A percentile compares a stretch with the other conserved stretches of the same genome.
phyloP scores from a whole-genome alignment of 2,888 invertebrate genomes.

The Leucoma salicis region DNA sequence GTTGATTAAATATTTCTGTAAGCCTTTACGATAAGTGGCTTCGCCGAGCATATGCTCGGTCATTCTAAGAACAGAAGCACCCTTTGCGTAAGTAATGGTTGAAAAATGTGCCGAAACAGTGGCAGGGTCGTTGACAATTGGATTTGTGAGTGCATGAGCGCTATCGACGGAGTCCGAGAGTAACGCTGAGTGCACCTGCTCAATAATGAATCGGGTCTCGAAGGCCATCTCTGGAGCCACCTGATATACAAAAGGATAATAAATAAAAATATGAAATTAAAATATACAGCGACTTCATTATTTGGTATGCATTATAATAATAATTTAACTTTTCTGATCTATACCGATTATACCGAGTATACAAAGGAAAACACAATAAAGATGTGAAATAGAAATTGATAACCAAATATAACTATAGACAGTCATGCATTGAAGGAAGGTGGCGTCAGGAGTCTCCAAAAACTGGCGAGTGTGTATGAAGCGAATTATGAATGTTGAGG shows the following conservation, averaged over 20 bases:
- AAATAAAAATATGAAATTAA: too few species aligned
- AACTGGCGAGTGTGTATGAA: too few species aligned
- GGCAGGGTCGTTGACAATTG: slow-evolving; percentile 46
- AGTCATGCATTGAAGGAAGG: too few species aligned
- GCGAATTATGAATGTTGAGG: too few species aligned
- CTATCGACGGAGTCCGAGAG: slow-evolving; percentile 1
- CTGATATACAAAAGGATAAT: background rate
- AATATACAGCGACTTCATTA: too few species aligned
- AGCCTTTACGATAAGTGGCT: slow-evolving; percentile 72
- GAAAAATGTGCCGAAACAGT: slow-evolving; percentile 85
- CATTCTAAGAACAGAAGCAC: slow-evolving; percentile 85
- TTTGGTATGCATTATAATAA: too few species aligned
- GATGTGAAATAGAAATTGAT: too few species aligned
- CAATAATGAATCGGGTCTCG: slow-evolving; percentile 6
- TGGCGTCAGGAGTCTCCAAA: too few species aligned
- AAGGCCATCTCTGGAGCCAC: background rate
- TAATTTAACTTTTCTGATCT: too few species aligned
- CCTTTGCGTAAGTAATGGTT: slow-evolving; percentile 87
- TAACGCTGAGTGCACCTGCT: slow-evolving; percentile 3
- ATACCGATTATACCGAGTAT: too few species aligned
- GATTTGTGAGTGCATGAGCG: slow-evolving; percentile 6
- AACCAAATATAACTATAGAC: too few species aligned
- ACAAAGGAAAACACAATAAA: too few species aligned
- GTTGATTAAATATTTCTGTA: slow-evolving; percentile 37
- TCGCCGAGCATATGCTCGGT: slow-evolving; percentile 83